Evolutionary conservation across 2,113 vertebrate genomes (phyloP), one percentile per base, ranked within the genome.

Genomic region (Crotophaga sulcirostris): DNA sequence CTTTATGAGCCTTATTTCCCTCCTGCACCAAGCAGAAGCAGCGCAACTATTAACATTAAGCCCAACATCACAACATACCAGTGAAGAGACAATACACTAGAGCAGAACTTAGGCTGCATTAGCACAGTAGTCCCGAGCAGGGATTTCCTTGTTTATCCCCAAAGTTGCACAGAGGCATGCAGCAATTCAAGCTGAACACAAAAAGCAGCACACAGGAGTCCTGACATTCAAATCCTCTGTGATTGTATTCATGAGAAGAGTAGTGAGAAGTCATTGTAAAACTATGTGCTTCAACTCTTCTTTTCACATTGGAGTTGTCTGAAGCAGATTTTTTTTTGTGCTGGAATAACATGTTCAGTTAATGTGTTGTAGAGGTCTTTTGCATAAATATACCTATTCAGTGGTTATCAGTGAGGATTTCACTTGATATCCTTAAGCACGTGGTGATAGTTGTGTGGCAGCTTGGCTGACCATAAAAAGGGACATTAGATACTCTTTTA

Each of bases 391-490:
- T 20, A 38, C 8, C 34, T 21, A 6, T n/a, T 59, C 64, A 51
- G 17, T 9, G 13, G 17, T 31, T 19, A 28, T 45, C 72, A 45
- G 33, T 6, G 34, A 44, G 18, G 9, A 58, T 82, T 92, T 76
- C 56, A 31, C 33, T 82, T 81, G 40, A 8, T 75, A 5, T 26
- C 14, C 14, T 33, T 34, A 75, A 42, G 7, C 33, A 63, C 4
- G 1, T 0, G 1, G 16, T 52, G 11, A 6, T 25, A 34, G 4
- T 29, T 69, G 2, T 29, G 24, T 18, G 6, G 13, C 19, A 78
- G 8, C 16, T 74, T 78, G 29, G 16, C 8, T 42, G 29, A 78
- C 56, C 21, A n/a, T 33, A 62, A 85, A 79, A 64, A 62, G 4
- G 3, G 13, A n/a, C 7, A 1, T 11, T 69, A 18, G 3, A 80